A percentile compares a stretch with the other conserved stretches of the same genome.
phyloP scores from a whole-genome alignment of 2,888 invertebrate genomes.

The Drosophila koepferae region DNA sequence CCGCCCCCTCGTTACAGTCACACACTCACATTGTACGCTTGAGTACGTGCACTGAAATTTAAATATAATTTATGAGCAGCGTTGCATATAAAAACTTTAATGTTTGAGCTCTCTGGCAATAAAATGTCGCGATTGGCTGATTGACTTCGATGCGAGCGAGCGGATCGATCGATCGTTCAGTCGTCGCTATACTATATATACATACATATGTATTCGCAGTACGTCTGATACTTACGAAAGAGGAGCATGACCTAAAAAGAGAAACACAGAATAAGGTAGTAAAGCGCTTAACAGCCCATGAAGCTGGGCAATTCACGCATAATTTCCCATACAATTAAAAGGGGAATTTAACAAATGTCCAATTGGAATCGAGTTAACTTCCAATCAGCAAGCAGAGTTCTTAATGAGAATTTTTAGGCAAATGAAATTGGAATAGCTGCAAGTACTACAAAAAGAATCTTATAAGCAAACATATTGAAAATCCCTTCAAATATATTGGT shows the following conservation, averaged over 20 bases:
- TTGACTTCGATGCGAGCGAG: slow-evolving; percentile 53
- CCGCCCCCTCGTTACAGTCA: background rate
- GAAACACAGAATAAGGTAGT: slow-evolving; percentile 35
- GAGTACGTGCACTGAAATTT: slow-evolving; percentile 76
- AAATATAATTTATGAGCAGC: slow-evolving; percentile 75
- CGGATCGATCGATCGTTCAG: slow-evolving; percentile 23
- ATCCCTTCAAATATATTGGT: background rate
- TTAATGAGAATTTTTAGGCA: background rate
- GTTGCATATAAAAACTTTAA: slow-evolving; percentile 56
- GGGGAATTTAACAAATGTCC: background rate
- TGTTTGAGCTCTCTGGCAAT: slow-evolving; percentile 48
- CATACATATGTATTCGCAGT: slow-evolving; percentile 32
- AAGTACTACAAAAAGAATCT: background rate
- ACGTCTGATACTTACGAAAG: slow-evolving; percentile 41
- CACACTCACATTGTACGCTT: slow-evolving; percentile 63
- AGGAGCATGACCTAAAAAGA: slow-evolving; percentile 65
- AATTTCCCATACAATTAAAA: slow-evolving; percentile 13
- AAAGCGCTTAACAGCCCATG: slow-evolving; percentile 26
- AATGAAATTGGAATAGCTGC: background rate
- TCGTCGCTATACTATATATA: slow-evolving; percentile 21
- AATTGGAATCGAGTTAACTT: slow-evolving; percentile 4
- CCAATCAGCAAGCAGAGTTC: background rate
- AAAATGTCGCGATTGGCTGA: slow-evolving; percentile 79
- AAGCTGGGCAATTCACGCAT: slow-evolving; percentile 10
- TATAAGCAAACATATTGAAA: background rate